Percentiles rank a stretch among this genome's conserved stretches.
Conservation (phyloP, 2,888 invertebrate species). For the Therioaphis trifolii region DNA sequence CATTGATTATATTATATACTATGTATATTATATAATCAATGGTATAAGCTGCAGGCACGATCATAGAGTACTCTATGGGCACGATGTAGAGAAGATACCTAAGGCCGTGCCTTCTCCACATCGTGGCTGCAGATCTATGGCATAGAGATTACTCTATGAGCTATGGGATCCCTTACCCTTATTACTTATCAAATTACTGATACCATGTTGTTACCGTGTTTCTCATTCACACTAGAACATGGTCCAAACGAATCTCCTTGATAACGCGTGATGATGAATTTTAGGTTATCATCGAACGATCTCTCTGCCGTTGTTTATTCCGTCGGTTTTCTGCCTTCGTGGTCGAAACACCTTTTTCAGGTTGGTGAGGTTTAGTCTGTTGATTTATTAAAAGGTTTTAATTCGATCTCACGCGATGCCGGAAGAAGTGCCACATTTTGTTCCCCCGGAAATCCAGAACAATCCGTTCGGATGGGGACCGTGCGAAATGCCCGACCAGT, state of each 20-base stretch:
- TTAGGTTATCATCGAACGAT: constrained; percentile 28
- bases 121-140: too few species aligned
- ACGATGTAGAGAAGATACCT: too few species aligned
- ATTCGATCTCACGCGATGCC: constrained; percentile 11
- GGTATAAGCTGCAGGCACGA: too few species aligned
- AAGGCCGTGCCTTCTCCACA: too few species aligned
- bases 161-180: too few species aligned
- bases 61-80: too few species aligned
- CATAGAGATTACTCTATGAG: too few species aligned
- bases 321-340: constrained; percentile 28
- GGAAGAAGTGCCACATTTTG: constrained; percentile 71
- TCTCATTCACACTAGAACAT: too few species aligned
- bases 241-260: neutral
- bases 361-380: neutral
- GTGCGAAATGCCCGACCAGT: constrained; percentile 91
- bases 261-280: constrained; percentile 46
- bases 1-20: too few species aligned
- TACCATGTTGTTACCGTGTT: too few species aligned
- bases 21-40: too few species aligned
- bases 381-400: neutral
- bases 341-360: neutral
- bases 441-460: constrained; percentile 81
- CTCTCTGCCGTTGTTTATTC: neutral
- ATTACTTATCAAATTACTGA: too few species aligned
- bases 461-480: constrained; percentile 97